Conservation (phyloP, 2,888 invertebrate species). For the Andrena haemorrhoa region DNA sequence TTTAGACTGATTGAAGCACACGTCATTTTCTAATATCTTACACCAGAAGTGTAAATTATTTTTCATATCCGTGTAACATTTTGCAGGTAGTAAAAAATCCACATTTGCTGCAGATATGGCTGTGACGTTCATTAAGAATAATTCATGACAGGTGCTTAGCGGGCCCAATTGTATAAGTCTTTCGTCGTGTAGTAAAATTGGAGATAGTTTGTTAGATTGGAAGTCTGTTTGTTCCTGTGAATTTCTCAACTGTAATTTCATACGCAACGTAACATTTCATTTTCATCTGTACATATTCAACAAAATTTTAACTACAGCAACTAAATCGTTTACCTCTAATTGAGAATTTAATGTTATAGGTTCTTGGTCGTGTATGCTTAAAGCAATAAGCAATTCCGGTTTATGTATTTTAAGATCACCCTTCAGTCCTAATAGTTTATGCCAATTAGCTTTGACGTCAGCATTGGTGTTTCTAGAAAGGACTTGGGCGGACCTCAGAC, state of each 20-base stretch:
- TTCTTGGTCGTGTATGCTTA: constrained; percentile 80
- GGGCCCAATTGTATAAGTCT: constrained; percentile 82
- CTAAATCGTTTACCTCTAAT: constrained; percentile 51
- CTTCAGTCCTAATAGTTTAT: constrained; percentile 81
- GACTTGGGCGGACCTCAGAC: constrained; percentile 89
- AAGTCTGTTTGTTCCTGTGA: not conserved
- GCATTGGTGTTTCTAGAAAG: constrained; percentile 86
- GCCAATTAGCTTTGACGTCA: constrained; percentile 78
- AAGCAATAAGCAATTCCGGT: constrained; percentile 82
- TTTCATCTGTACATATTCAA: not conserved
- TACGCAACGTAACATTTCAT: not conserved
- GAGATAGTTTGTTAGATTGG: constrained; percentile 41
- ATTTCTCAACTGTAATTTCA: constrained; percentile 39
- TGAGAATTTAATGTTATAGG: constrained; percentile 20
- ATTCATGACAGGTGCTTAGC: constrained; percentile 75
- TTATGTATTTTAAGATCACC: constrained; percentile 80
- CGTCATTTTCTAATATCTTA: constrained; percentile 79
- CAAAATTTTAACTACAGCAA: not conserved
- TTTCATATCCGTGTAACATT: constrained; percentile 57
- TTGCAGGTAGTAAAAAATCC: constrained; percentile 84
- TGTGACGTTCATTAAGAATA: constrained; percentile 87
- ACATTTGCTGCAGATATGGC: constrained; percentile 87
- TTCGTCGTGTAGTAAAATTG: constrained; percentile 76
- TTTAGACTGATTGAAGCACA: constrained; percentile 79
- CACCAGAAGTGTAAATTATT: constrained; percentile 77